These are phyloP conservation scores for Oryzias sinensis DNA, from an alignment of 2,797 vertebrate genomes.

Conservation along the genomic window DNA sequence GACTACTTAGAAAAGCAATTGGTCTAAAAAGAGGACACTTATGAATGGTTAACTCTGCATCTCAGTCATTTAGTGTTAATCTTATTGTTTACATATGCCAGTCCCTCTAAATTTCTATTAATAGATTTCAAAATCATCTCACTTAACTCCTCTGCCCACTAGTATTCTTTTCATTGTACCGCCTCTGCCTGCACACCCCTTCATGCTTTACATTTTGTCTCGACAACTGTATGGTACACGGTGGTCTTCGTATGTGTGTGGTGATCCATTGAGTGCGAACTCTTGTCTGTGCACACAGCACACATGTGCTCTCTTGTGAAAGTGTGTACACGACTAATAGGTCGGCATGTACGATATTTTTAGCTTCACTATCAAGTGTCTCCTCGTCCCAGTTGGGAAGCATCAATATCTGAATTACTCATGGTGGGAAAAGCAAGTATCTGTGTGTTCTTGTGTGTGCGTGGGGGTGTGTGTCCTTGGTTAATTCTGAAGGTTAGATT, in stretches of 20 bases:
- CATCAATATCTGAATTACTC: conserved; percentile 59
- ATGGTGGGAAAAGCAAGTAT: conserved; percentile 35
- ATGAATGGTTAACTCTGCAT: too few relatives aligned
- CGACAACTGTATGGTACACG: conserved; percentile 2
- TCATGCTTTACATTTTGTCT: conserved; percentile 19
- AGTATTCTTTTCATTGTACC: conserved; percentile 20
- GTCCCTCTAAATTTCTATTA: conserved; percentile 16
- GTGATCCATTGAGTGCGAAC: conserved; percentile 1
- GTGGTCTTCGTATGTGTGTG: conserved; percentile 1
- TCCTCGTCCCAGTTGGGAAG: conserved; percentile 49
- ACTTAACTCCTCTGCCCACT: conserved; percentile 27
- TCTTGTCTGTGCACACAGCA: neutral
- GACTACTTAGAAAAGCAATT: too few relatives aligned
- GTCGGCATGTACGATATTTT: conserved; percentile 50
- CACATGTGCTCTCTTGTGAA: conserved; percentile 11
- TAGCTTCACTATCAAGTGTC: conserved; percentile 61
- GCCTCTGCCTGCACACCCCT: conserved; percentile 6
- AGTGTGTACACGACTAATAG: conserved; percentile 27
- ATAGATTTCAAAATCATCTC: conserved; percentile 47
- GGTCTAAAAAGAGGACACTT: too few relatives aligned
- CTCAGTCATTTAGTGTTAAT: too few relatives aligned
- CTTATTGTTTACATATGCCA: too few relatives aligned
- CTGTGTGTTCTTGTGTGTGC: conserved; percentile 10
- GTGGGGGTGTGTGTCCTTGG: conserved; percentile 52
- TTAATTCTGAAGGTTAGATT: conserved; percentile 56